Evolutionary conservation across 2,888 invertebrate genomes (phyloP).

Genomic region (Lamellibrachia satsuma): DNA sequence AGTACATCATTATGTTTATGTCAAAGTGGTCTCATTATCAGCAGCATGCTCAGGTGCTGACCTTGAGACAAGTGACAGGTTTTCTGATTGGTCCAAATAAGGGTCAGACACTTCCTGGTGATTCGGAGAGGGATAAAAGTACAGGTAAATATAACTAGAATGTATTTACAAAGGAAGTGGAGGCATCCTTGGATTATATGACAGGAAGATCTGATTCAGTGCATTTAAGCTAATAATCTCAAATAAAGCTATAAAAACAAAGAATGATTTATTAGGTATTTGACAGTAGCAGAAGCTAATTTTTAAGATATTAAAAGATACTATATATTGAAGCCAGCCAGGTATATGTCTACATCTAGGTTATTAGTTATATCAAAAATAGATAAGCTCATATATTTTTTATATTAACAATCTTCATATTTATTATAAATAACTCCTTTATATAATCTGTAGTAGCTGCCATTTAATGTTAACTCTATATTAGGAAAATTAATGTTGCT

Average conservation of each 20-base stretch:
- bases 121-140: not conserved
- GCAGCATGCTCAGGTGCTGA: not conserved
- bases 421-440: not conserved
- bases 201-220: not conserved
- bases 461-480: not conserved
- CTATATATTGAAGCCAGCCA: not conserved
- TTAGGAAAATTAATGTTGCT: not conserved
- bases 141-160: not conserved
- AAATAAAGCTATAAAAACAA: not conserved
- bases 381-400: no score
- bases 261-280: not conserved
- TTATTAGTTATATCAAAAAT: not conserved
- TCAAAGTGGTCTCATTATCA: not conserved
- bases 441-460: not conserved
- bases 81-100: not conserved
- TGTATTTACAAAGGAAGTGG: not conserved
- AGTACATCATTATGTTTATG: conserved; percentile 17
- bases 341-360: not conserved
- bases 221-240: not conserved
- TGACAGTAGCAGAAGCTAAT: not conserved
- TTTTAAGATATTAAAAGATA: not conserved
- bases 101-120: conserved; percentile 12
- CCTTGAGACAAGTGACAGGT: not conserved
- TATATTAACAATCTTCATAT: not conserved
- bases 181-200: not conserved